phyloP scores from a whole-genome alignment of 2,888 invertebrate species.

The Aphodius granarius region DNA sequence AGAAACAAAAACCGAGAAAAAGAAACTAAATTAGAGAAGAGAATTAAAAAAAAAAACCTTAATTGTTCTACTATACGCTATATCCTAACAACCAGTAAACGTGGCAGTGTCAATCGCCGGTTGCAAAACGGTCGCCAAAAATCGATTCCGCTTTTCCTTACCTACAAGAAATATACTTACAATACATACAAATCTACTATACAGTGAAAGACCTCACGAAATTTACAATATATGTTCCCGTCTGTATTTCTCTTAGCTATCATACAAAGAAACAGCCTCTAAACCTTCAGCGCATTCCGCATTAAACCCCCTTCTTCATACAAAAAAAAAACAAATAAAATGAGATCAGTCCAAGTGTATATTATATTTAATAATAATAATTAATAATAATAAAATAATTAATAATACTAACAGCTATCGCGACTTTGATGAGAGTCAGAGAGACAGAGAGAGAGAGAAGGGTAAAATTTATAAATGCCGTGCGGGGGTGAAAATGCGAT shows the following conservation, averaged over 20 bases:
- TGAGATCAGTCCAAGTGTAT: constrained; percentile 24
- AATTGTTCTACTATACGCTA: neutral
- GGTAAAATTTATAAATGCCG: neutral
- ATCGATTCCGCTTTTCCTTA: constrained; percentile 24
- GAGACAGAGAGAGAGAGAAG: too few species aligned
- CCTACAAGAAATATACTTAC: constrained; percentile 40
- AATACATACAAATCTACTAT: constrained; percentile 50
- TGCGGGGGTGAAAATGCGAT: neutral
- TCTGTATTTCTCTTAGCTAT: constrained; percentile 11
- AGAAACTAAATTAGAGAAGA: constrained; percentile 16
- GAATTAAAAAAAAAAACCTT: neutral
- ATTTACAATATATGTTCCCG: constrained; percentile 38
- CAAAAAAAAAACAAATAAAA: constrained; percentile 8
- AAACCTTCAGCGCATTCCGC: constrained; percentile 7
- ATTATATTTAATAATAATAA: constrained; percentile 14
- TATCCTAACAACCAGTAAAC: constrained; percentile 36
- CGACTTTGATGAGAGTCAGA: neutral
- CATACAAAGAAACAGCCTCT: neutral
- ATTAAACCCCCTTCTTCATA: neutral
- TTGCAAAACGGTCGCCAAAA: constrained; percentile 30
- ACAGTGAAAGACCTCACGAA: constrained; percentile 49
- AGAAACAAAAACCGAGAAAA: constrained; percentile 32
- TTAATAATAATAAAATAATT: constrained; percentile 8
- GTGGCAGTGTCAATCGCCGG: constrained; percentile 39
- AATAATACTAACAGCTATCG: constrained; percentile 5